Percentiles rank a stretch among this genome's conserved stretches.
Evolutionary conservation across 2,113 vertebrate species (phyloP).

Genomic region (Lagenorhynchus albirostris): DNA sequence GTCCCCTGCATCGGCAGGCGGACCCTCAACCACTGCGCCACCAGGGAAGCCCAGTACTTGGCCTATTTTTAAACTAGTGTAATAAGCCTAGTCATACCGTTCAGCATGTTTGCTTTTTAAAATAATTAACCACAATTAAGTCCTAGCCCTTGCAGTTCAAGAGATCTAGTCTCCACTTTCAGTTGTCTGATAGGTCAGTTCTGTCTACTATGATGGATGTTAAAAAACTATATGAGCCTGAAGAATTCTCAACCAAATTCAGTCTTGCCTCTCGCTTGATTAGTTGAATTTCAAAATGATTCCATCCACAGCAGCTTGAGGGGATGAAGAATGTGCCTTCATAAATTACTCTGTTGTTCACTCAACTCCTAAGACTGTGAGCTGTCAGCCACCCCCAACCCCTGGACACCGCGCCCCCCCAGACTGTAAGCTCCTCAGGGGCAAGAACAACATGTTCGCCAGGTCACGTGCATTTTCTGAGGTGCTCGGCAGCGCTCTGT

Average conservation of each 20-base stretch:
- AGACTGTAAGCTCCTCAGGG: background rate
- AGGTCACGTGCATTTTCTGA: no score
- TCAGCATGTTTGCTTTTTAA: no score
- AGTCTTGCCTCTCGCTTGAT: constrained; percentile 20
- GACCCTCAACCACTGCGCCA: no score
- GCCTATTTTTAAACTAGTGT: no score
- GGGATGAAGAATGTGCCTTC: constrained; percentile 33
- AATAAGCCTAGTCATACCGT: no score
- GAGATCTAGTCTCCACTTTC: no score
- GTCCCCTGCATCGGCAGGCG: no score
- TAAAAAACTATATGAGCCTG: background rate
- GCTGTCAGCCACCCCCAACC: background rate
- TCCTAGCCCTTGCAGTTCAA: no score
- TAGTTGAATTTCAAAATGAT: background rate
- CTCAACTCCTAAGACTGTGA: background rate
- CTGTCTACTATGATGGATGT: background rate
- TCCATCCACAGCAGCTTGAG: background rate
- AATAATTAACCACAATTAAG: no score
- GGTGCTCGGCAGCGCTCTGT: no score
- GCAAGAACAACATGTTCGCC: background rate
- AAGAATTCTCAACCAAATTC: background rate
- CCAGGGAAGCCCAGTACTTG: no score
- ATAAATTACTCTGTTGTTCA: background rate
- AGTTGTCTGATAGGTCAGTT: background rate
- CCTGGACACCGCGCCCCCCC: no score